These are phyloP conservation scores for Bothrops jararaca DNA, from an alignment of 2,113 vertebrate species.

Conservation along the genomic window DNA sequence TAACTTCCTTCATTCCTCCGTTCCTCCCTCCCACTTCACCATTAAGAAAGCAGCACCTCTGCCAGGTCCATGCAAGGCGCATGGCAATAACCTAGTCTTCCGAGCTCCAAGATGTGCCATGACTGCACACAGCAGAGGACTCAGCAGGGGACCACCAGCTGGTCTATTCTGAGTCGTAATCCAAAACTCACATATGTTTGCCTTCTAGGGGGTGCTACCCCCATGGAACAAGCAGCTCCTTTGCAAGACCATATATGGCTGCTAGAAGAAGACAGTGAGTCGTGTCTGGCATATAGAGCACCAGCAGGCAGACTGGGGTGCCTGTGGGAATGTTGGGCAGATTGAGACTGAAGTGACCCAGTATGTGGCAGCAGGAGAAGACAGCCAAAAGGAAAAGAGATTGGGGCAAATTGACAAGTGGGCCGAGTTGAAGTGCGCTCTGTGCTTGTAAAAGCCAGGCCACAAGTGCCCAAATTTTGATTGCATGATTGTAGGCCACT, in stretches of 20 bases:
- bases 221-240: not conserved
- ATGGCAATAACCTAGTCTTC: not conserved
- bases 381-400: not conserved
- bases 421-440: not conserved
- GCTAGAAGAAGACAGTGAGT: not conserved
- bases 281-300: not conserved
- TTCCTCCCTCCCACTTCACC: not conserved
- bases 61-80: not conserved
- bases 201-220: not conserved
- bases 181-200: not conserved
- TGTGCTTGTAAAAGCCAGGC: not conserved
- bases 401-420: not conserved
- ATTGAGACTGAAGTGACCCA: not conserved
- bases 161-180: not conserved
- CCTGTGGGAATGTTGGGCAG: not conserved
- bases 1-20: not conserved
- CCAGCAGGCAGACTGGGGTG: not conserved
- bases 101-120: not conserved
- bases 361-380: not conserved
- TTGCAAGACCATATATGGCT: not conserved
- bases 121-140: not conserved
- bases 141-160: not conserved
- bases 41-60: not conserved
- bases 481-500: not conserved
- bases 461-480: not conserved